Base-by-base conservation (phyloP, 2,888 invertebrate genomes). In the Scelioninae gen. 1 region DNA sequence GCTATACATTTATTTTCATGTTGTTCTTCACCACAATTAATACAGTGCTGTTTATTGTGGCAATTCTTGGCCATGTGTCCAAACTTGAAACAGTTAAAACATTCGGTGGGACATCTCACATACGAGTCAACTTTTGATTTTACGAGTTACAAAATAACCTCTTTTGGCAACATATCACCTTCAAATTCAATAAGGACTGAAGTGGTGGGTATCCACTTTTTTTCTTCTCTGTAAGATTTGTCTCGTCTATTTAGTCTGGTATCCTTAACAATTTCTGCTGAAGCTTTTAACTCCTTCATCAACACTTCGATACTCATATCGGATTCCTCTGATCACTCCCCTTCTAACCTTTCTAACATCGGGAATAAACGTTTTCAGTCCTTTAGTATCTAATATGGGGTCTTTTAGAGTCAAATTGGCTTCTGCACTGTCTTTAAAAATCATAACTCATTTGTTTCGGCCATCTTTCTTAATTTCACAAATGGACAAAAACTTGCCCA, bases 21-120 rank as follows among this genome's bases (percentile, higher is more conserved):
- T 5, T 11, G 6, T 29, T 29, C 15, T 10, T 51, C 10, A 10
- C 51, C 51, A 11, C 62, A 45, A 0, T 8, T 16, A 6, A 40
- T 34, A 13, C 71, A 72, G 8, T 60, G 34, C 29, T 49, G n/a
- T n/a, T 72, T 72, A 1, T 13, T 10, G 0, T 60, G 8, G n/a
- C 71, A 72, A 5, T 49, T 8, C 29, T 38, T 60, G 0, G 29
- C 60, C 53, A 72, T 51, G 16, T 72, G 71, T 3, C 71, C 60
- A 51, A 72, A 72, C 10, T 4, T 40, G n/a, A 13, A 72, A 13
- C 71, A 72, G 10, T 72, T 72, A 29, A 49, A 60, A 32, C 71
- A 72, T 15, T 60, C 51, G 0, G n/a, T 72, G 5, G 71, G 60
- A 1, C 9, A n/a, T 15, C 51, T 47, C 0, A 72, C 71, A 60